Conservation (phyloP, 2,113 vertebrate species). For the Isichthys henryi region DNA sequence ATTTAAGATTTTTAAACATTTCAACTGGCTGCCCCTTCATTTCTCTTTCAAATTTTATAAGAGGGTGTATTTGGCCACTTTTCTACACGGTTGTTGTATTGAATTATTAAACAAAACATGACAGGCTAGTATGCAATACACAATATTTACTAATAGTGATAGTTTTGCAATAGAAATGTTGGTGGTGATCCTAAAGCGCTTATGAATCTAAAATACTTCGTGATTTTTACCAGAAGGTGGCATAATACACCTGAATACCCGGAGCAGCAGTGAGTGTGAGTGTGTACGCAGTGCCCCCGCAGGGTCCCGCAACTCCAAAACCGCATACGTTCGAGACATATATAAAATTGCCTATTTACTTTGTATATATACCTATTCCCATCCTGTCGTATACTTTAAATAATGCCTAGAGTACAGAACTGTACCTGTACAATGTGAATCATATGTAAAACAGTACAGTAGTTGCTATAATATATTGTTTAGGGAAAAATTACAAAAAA, state of each 20-base stretch:
- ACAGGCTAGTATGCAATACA: not conserved
- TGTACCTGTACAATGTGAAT: not conserved
- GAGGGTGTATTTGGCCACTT: not conserved
- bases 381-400: not conserved
- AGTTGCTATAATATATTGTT: not conserved
- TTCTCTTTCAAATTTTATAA: not conserved
- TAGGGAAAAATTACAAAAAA: not conserved
- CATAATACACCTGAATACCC: conserved; percentile 1
- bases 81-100: not conserved
- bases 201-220: not conserved
- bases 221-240: conserved; percentile 14
- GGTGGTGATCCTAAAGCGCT: not conserved
- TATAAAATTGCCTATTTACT: not conserved
- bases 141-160: not conserved
- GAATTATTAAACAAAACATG: not conserved
- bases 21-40: not conserved
- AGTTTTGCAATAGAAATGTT: not conserved
- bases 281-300: not conserved
- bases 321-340: not conserved
- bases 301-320: not conserved
- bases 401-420: not conserved
- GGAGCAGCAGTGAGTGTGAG: not conserved
- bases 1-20: not conserved
- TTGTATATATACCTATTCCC: not conserved
- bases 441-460: not conserved